phyloP scores from a whole-genome alignment of 2,888 invertebrate species.

The Auanema freiburgensis region DNA sequence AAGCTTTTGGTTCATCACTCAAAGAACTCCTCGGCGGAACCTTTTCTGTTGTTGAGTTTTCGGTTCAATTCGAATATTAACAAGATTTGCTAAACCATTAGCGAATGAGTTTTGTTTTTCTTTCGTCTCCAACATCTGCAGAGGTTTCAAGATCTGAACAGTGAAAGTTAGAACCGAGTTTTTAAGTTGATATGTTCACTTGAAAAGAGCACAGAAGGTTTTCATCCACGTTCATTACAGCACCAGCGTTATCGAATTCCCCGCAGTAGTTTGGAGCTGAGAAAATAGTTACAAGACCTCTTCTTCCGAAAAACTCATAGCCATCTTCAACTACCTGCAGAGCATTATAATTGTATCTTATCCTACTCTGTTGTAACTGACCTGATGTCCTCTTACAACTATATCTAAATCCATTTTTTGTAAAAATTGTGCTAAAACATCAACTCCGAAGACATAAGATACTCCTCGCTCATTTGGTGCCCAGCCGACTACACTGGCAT shows the following conservation, averaged over 20 bases:
- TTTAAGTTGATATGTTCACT: slow-evolving; percentile 21
- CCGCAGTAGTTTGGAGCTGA: slow-evolving; percentile 71
- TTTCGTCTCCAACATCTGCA: slow-evolving; percentile 37
- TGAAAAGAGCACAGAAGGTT: slow-evolving; percentile 57
- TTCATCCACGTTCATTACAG: slow-evolving; percentile 68
- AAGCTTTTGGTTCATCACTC: slow-evolving; percentile 11
- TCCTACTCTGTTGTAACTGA: slow-evolving; percentile 13
- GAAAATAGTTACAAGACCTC: slow-evolving; percentile 69
- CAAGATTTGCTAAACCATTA: slow-evolving; percentile 34
- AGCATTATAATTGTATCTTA: slow-evolving; percentile 8
- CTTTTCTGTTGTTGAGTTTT: slow-evolving; percentile 44
- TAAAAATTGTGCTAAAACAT: slow-evolving; percentile 57
- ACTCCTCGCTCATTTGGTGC: slow-evolving; percentile 61
- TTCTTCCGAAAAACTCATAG: slow-evolving; percentile 57
- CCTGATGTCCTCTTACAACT: slow-evolving; percentile 60
- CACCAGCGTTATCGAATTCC: slow-evolving; percentile 71
- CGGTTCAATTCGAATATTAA: slow-evolving; percentile 43
- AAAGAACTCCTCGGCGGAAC: slow-evolving; percentile 56
- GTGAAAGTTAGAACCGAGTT: background rate
- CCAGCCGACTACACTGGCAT: slow-evolving; percentile 57
- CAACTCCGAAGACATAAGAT: slow-evolving; percentile 59
- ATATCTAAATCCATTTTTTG: slow-evolving; percentile 62
- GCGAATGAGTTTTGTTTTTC: slow-evolving; percentile 41
- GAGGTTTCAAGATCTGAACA: slow-evolving; percentile 53
- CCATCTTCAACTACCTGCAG: slow-evolving; percentile 56